phyloP scores from a whole-genome alignment of 2,888 invertebrate genomes.

The Congeria kusceri region DNA sequence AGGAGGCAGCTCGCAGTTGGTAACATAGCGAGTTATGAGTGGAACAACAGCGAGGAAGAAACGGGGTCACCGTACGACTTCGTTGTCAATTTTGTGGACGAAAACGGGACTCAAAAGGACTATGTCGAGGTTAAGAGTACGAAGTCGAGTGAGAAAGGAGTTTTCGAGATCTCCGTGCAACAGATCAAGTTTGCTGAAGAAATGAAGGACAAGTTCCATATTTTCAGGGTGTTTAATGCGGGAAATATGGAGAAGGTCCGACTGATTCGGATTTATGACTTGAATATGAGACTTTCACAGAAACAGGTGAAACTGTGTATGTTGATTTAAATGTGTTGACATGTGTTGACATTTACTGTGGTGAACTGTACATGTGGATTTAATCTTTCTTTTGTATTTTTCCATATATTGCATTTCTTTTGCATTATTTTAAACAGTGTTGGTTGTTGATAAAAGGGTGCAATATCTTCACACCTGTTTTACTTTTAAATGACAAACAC shows the following conservation, averaged over 20 bases:
- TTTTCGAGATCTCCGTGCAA: conserved; percentile 81
- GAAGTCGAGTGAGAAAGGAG: conserved; percentile 73
- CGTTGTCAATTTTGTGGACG: conserved; percentile 68
- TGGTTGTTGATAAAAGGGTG: no score
- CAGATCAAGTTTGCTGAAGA: conserved; percentile 81
- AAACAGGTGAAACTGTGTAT: conserved; percentile 78
- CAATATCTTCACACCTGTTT: no score
- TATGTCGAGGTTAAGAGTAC: conserved; percentile 80
- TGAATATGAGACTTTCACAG: conserved; percentile 73
- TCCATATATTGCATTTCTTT: no score
- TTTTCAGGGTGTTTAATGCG: conserved; percentile 83
- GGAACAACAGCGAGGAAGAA: conserved; percentile 77
- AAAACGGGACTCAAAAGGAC: conserved; percentile 44
- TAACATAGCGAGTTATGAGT: conserved; percentile 70
- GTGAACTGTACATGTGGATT: no score
- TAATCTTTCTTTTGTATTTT: no score
- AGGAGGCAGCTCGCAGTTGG: conserved; percentile 66
- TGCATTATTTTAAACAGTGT: no score
- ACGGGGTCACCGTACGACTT: conserved; percentile 81
- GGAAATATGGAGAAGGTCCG: conserved; percentile 72
- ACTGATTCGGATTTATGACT: conserved; percentile 78
- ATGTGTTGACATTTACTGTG: background rate
- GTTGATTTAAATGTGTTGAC: conserved; percentile 62
- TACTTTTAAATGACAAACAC: no score
- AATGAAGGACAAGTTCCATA: conserved; percentile 75